phyloP scores from a whole-genome alignment of 2,797 vertebrate genomes.

The Diplodus puntazzo region DNA sequence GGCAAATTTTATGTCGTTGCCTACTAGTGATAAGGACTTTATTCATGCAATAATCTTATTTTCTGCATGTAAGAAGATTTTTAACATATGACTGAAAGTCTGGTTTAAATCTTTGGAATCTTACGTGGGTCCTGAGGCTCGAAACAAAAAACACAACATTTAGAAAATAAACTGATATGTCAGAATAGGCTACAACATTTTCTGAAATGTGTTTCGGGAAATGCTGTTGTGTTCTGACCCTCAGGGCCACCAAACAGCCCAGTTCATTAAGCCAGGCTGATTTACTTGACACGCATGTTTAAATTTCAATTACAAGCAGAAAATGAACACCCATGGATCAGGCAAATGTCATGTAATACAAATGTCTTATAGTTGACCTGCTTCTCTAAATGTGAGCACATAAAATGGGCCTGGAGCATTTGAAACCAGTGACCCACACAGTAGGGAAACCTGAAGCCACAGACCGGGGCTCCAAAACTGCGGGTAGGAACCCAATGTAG shows the following conservation, averaged over 20 bases:
- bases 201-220: too few relatives aligned
- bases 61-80: not conserved
- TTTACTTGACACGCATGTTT: not conserved
- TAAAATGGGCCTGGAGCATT: constrained; percentile 21
- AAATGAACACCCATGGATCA: not conserved
- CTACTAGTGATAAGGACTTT: too few relatives aligned
- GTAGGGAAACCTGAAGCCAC: constrained; percentile 40
- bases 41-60: not conserved
- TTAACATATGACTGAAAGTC: not conserved
- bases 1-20: too few relatives aligned
- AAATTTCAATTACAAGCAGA: constrained; percentile 9
- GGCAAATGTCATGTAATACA: constrained; percentile 16
- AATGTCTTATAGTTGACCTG: constrained; percentile 45
- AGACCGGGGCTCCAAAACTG: constrained; percentile 5
- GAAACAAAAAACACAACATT: too few relatives aligned
- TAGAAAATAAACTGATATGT: too few relatives aligned
- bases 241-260: too few relatives aligned
- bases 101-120: not conserved
- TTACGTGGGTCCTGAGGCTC: too few relatives aligned
- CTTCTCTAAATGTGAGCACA: constrained; percentile 50
- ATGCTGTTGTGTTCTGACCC: too few relatives aligned
- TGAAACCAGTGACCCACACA: constrained; percentile 24
- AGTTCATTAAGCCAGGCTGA: not conserved
- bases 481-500: not conserved
- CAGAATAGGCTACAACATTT: too few relatives aligned